Evolutionary conservation across 1,140 invertebrate species (phyloP), one percentile per base, ranked within the genome.

Genomic region (Amyelois transitella): DNA sequence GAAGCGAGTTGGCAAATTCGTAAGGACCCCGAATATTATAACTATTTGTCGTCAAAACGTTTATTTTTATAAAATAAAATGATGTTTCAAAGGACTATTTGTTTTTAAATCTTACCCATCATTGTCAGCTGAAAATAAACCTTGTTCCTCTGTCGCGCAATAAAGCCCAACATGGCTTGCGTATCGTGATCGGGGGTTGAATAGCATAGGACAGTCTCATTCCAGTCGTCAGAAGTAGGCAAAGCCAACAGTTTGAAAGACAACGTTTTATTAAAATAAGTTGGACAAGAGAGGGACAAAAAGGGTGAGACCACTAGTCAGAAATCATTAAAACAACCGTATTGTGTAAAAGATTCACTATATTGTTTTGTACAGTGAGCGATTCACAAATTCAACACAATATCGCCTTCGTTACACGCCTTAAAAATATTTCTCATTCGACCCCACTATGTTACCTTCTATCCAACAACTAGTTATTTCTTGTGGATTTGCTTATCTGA

Each of bases 41-140:
- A 87, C 81, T 87, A 88, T 85, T 88, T 88, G 85, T 88, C 85
- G 85, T 88, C 81, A 88, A 88, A 88, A 86, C 84, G 83, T 88
- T 87, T 87, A 87, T 87, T 87, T 87, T 87, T 87, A 81, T 87
- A 87, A 86, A 87, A 83, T 84, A 84, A 87, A 86, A 66, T 81
- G 75, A 86, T 81, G 81, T 84, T 84, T 80, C 72, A 84, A 87
- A 83, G 53, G 57, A 64, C 43, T 18, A 5, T 32, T 53, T 51
- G 6, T 55, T 58, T 71, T 74, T n/a, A n/a, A n/a, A n/a, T n/a
- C n/a, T n/a, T n/a, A n/a, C n/a, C n/a, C n/a, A n/a, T n/a, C n/a
- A n/a, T n/a, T n/a, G n/a, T n/a, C n/a, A n/a, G n/a, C n/a, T n/a
- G n/a, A n/a, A n/a, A n/a, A n/a, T n/a, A n/a, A n/a, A n/a, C n/a